A percentile compares a stretch with the other conserved stretches of the same genome.
phyloP scores from a whole-genome alignment of 2,888 invertebrate genomes.

The Oxycera nigricornis region DNA sequence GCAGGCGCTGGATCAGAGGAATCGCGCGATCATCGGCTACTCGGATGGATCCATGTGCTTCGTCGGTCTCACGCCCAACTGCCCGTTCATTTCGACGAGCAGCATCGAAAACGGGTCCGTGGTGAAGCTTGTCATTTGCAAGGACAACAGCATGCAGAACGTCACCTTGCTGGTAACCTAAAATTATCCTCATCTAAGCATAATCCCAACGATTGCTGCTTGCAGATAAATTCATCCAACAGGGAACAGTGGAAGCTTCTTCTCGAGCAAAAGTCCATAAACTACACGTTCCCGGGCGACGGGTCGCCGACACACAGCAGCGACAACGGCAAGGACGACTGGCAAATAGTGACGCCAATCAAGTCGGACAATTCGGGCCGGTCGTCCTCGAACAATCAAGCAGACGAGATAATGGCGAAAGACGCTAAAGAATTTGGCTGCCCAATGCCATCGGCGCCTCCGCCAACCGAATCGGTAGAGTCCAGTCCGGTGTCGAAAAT shows the following conservation, averaged over 20 bases:
- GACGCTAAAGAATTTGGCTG: constrained; percentile 50
- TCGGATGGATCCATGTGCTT: constrained; percentile 68
- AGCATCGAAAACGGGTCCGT: constrained; percentile 59
- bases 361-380: constrained; percentile 57
- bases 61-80: constrained; percentile 61
- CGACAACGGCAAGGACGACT: constrained; percentile 51
- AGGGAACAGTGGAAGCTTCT: constrained; percentile 83
- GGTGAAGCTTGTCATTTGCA: constrained; percentile 66
- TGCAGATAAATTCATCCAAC: constrained; percentile 74
- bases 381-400: constrained; percentile 56
- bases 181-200: too few species aligned
- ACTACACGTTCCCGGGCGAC: constrained; percentile 73
- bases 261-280: constrained; percentile 77
- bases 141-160: constrained; percentile 69
- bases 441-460: constrained; percentile 41
- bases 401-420: constrained; percentile 56
- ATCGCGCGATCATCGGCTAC: constrained; percentile 74
- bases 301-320: constrained; percentile 53
- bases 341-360: constrained; percentile 61
- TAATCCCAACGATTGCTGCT: too few species aligned
- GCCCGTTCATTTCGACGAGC: constrained; percentile 62
- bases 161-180: constrained; percentile 66
- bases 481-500: constrained; percentile 50
- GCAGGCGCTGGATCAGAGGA: constrained; percentile 76
- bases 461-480: constrained; percentile 43